Percentiles rank a stretch among this genome's conserved stretches.
phyloP scores from a whole-genome alignment of 2,113 vertebrate species.

The Alectura lathami region DNA sequence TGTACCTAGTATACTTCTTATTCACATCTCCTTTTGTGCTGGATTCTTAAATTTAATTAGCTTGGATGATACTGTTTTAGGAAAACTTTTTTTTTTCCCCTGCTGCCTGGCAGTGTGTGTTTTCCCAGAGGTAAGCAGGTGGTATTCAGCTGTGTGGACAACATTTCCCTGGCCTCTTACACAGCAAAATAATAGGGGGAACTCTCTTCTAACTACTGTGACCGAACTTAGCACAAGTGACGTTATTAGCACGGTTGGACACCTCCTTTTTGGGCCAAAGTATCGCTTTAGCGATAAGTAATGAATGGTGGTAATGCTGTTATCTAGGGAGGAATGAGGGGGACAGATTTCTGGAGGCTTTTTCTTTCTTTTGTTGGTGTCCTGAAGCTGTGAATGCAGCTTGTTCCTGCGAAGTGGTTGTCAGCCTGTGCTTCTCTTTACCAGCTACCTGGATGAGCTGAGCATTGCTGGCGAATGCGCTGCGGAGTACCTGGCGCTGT shows the following conservation, averaged over 20 bases:
- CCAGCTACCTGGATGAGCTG: constrained; percentile 95
- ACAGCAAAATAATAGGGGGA: neutral
- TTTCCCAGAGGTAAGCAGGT: neutral
- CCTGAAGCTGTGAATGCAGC: neutral
- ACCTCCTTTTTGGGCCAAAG: neutral
- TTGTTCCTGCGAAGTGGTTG: neutral
- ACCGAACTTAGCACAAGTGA: neutral
- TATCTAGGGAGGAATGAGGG: neutral
- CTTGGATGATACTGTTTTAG: neutral
- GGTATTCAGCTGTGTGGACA: neutral
- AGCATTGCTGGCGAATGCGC: constrained; percentile 96
- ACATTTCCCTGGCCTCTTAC: neutral
- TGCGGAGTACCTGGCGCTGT: constrained; percentile 92
- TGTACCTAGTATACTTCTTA: neutral
- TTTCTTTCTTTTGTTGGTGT: neutral
- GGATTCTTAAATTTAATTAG: neutral
- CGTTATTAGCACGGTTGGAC: neutral
- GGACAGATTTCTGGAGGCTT: neutral
- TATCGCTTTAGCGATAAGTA: neutral
- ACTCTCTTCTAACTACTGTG: neutral
- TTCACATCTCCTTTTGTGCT: neutral
- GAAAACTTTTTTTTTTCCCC: neutral
- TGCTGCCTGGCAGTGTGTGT: neutral
- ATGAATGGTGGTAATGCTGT: neutral
- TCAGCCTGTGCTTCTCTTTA: neutral